Conservation (phyloP, 2,888 invertebrate genomes). For the Crocallis elinguaria region DNA sequence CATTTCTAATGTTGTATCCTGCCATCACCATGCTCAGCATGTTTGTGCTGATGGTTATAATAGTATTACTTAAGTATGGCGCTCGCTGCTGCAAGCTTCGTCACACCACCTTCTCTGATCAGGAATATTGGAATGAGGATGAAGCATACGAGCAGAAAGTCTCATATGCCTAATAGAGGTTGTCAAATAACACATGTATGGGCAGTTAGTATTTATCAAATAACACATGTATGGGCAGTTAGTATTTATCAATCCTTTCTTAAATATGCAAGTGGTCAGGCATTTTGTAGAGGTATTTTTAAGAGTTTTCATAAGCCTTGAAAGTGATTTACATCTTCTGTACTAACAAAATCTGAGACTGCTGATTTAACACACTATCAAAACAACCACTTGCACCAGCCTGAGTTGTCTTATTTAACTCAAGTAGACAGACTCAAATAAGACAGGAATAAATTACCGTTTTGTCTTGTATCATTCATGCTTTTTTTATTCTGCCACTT, state of each 20-base stretch:
- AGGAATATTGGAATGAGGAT: conserved; percentile 87
- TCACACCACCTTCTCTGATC: conserved; percentile 87
- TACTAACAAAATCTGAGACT: too few species aligned
- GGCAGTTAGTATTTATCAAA: neutral
- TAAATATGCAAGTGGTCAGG: neutral
- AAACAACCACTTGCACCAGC: too few species aligned
- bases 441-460: too few species aligned
- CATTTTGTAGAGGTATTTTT: neutral
- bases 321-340: too few species aligned
- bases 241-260: too few species aligned
- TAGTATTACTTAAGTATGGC: conserved; percentile 90
- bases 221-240: neutral
- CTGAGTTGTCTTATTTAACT: too few species aligned
- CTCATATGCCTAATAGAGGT: conserved; percentile 77
- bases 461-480: too few species aligned
- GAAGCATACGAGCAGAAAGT: conserved; percentile 87
- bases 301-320: neutral
- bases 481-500: too few species aligned
- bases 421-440: too few species aligned
- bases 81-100: conserved; percentile 88
- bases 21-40: conserved; percentile 89
- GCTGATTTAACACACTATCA: too few species aligned
- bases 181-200: neutral
- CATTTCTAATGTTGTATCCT: conserved; percentile 91
- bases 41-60: conserved; percentile 90